Evolutionary conservation across 2,113 vertebrate species (phyloP), one percentile per base, ranked within the genome.

Genomic region (Engraulis encrasicolus): DNA sequence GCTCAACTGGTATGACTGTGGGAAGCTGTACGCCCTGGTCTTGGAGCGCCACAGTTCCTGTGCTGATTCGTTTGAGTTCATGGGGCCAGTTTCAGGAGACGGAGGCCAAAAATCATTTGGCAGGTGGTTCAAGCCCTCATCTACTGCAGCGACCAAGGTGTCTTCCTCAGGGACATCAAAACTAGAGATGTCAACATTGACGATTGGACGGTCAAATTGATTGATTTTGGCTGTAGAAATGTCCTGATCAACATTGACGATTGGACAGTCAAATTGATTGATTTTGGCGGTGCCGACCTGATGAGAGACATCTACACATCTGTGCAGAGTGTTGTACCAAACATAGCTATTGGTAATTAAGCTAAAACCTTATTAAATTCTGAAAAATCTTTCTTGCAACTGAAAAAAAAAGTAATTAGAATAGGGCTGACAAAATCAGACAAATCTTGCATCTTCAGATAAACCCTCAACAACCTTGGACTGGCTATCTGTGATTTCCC

Each of bases 141-240:
- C 36, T 87, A 93, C 82, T 93, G 93, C 58, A 88, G 84, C 4
- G 4, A 87, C 19, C 86, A 89, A 0, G 91, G 90, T 0, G 89
- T 93, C 9, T 50, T 93, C 19, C 93, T 93, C 78, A 61, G 91
- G 0, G 93, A 93, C 87, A 89, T 93, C 81, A 95, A 95, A 81
- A 89, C 92, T 11, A 90, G 94, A 84, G 95, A 95, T 86, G 91
- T 95, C 82, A 93, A 95, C 45, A 88, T 93, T 12, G 87, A 90
- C 19, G 90, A 86, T 0, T 31, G 86, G 0, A 78, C 91, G 20
- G 80, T 93, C 12, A 91, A 93, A 85, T 83, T 93, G 31, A 92
- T 93, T 4, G 93, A 93, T 85, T 93, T 93, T 83, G 92, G 93
- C 27, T 92, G 91, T 3, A n/a, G n/a, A n/a, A n/a, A n/a, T n/a